Conservation (phyloP, 2,888 invertebrate species). For the Asteroscopus sphinx region DNA sequence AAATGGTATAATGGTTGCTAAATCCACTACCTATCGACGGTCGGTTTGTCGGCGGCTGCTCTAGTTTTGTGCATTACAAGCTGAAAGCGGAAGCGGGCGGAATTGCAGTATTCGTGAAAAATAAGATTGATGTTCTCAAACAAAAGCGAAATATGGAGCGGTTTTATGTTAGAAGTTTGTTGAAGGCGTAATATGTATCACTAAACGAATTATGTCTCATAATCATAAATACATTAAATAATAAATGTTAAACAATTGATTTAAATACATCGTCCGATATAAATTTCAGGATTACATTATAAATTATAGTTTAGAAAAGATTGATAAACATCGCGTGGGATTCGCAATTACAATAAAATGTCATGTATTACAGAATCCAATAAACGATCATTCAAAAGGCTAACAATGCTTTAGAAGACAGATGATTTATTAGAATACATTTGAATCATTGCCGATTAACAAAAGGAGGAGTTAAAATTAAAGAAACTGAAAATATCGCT, state of each 20-base stretch:
- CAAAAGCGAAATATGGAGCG: no score
- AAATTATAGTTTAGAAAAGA: constrained; percentile 29
- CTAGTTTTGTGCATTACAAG: constrained; percentile 58
- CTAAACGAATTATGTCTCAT: no score
- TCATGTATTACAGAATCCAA: constrained; percentile 14
- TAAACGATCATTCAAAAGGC: neutral
- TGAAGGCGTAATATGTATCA: no score
- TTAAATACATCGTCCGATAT: constrained; percentile 23
- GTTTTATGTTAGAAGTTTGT: no score
- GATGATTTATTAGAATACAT: no score
- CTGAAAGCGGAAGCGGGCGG: constrained; percentile 28
- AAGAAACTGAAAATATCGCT: no score
- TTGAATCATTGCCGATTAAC: no score
- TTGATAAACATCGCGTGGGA: constrained; percentile 31
- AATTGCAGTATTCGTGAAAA: neutral
- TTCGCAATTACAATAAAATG: constrained; percentile 14
- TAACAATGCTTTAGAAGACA: neutral
- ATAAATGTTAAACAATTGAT: neutral
- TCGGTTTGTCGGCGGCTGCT: constrained; percentile 64
- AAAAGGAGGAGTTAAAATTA: no score
- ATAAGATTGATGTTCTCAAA: no score
- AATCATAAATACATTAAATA: no score
- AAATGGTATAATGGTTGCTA: constrained; percentile 77
- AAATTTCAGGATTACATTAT: constrained; percentile 13
- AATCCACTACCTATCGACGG: constrained; percentile 80